These are phyloP conservation scores for human DNA, from an alignment of 2,113 vertebrate species.

Conservation along the genomic window GRCh38 chr13:56260001-56260500, in stretches of 20 bases:
- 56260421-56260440: constrained; percentile 63
- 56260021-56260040: background rate
- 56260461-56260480: constrained; percentile 86
- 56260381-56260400: too few species aligned
- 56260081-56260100: background rate
- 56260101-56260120: background rate
- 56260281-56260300: too few species aligned
- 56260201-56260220: background rate
- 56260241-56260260: too few species aligned
- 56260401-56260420: too few species aligned
- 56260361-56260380: too few species aligned
- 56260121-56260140: background rate
- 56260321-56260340: too few species aligned
- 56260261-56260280: too few species aligned
- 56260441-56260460: constrained; percentile 81
- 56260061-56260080: background rate
- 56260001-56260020: background rate
- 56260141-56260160: background rate
- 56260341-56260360: too few species aligned
- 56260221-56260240: background rate
- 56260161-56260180: background rate
- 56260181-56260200: background rate
- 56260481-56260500: constrained; percentile 85
- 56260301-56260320: too few species aligned
- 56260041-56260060: background rate